Conservation (phyloP, 2,888 invertebrate species). For the Hemithea aestivaria region DNA sequence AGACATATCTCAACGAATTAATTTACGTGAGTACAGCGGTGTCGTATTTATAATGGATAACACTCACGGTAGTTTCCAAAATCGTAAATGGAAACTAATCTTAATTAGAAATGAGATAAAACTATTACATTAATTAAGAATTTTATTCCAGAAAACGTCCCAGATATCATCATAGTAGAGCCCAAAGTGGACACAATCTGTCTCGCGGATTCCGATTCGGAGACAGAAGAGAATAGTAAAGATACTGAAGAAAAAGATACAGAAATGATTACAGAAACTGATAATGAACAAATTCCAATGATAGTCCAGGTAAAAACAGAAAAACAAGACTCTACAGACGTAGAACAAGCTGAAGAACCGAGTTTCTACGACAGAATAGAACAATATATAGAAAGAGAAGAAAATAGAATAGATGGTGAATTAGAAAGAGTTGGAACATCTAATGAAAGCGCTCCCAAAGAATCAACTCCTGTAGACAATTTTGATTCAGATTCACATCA, state of each 20-base stretch:
- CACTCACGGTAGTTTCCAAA: too few relatives aligned
- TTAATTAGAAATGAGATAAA: too few relatives aligned
- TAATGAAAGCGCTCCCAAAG: not conserved
- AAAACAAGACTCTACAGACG: slow-evolving; percentile 23
- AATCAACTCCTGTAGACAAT: not conserved
- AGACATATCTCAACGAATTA: too few relatives aligned
- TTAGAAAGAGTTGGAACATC: not conserved
- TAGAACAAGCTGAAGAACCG: too few relatives aligned
- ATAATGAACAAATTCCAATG: slow-evolving; percentile 1
- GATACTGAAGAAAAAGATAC: slow-evolving; percentile 1
- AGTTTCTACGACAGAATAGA: too few relatives aligned
- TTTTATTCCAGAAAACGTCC: slow-evolving; percentile 39
- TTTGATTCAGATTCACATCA: slow-evolving; percentile 2
- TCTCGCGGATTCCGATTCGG: slow-evolving; percentile 41
- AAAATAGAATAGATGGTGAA: not conserved
- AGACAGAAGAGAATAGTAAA: slow-evolving; percentile 27
- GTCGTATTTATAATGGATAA: too few relatives aligned
- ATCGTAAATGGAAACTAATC: too few relatives aligned
- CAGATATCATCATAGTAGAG: slow-evolving; percentile 52
- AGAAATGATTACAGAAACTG: slow-evolving; percentile 1
- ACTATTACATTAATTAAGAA: too few relatives aligned
- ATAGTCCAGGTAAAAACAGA: slow-evolving; percentile 29
- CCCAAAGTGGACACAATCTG: slow-evolving; percentile 57
- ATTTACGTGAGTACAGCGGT: too few relatives aligned
- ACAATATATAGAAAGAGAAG: not conserved